phyloP scores from a whole-genome alignment of 2,888 invertebrate genomes.

The Ophion ventricosus region DNA sequence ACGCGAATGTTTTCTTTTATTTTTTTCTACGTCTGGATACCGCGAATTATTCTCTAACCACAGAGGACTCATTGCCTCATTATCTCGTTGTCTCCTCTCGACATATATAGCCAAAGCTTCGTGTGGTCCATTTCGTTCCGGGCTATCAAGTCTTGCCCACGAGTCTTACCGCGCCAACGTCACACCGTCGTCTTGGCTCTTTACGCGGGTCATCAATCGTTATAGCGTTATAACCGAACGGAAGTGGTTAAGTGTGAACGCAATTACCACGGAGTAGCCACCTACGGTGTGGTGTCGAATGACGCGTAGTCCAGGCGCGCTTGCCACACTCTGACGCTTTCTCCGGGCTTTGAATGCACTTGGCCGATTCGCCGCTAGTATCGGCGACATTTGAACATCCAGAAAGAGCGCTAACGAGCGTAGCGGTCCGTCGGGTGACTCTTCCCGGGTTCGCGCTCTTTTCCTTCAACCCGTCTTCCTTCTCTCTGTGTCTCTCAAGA shows the following conservation, averaged over 20 bases:
- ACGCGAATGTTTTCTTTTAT: slow-evolving; percentile 22
- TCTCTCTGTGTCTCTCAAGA: slow-evolving; percentile 55
- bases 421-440: slow-evolving; percentile 37
- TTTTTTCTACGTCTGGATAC: slow-evolving; percentile 23
- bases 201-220: slow-evolving; percentile 60
- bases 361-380: slow-evolving; percentile 14
- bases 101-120: slow-evolving; percentile 43
- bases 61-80: slow-evolving; percentile 51
- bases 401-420: slow-evolving; percentile 78
- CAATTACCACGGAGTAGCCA: slow-evolving; percentile 79
- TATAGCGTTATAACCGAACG: slow-evolving; percentile 69
- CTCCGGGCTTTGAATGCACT: slow-evolving; percentile 49
- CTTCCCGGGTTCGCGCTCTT: slow-evolving; percentile 57
- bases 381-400: slow-evolving; percentile 58
- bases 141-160: slow-evolving; percentile 23
- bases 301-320: slow-evolving; percentile 77
- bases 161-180: slow-evolving; percentile 1
- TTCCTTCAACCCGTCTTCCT: slow-evolving; percentile 54
- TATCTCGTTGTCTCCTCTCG: slow-evolving; percentile 57
- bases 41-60: slow-evolving; percentile 43
- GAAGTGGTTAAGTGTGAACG: slow-evolving; percentile 79
- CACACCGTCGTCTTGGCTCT: slow-evolving; percentile 25
- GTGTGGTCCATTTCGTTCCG: slow-evolving; percentile 57
- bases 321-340: slow-evolving; percentile 58
- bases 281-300: slow-evolving; percentile 79